A percentile compares a stretch with the other conserved stretches of the same genome.
phyloP scores from a whole-genome alignment of 2,113 vertebrate genomes.

The Calidris pugnax region DNA sequence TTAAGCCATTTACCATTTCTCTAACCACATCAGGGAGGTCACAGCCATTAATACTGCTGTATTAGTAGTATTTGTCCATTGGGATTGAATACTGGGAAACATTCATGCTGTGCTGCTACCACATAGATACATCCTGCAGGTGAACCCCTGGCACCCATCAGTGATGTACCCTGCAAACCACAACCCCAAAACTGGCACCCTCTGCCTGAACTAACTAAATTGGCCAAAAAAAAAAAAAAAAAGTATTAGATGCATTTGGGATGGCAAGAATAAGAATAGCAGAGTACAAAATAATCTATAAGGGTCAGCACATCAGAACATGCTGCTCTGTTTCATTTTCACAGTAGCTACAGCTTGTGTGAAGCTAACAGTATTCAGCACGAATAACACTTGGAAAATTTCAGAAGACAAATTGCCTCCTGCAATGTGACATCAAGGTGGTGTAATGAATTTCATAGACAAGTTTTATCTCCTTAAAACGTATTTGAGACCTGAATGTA shows the following conservation, averaged over 20 bases:
- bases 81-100: neutral
- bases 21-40: neutral
- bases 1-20: neutral
- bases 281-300: neutral
- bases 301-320: neutral
- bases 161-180: neutral
- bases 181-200: neutral
- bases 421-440: neutral
- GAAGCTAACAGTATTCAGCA: neutral
- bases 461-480: neutral
- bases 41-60: neutral
- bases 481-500: neutral
- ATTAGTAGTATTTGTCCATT: neutral
- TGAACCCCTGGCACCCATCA: neutral
- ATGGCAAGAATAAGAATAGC: neutral
- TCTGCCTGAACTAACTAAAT: neutral
- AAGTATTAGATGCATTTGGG: neutral
- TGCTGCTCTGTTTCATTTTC: neutral
- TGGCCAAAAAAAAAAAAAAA: neutral
- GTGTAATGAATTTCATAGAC: neutral
- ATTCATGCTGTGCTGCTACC: neutral
- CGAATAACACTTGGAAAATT: neutral
- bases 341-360: neutral
- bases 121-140: no score
- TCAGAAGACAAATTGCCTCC: neutral